A percentile compares a stretch with the other conserved stretches of the same genome.
phyloP scores from a whole-genome alignment of 2,113 vertebrate genomes.

The Centropus bengalensis region DNA sequence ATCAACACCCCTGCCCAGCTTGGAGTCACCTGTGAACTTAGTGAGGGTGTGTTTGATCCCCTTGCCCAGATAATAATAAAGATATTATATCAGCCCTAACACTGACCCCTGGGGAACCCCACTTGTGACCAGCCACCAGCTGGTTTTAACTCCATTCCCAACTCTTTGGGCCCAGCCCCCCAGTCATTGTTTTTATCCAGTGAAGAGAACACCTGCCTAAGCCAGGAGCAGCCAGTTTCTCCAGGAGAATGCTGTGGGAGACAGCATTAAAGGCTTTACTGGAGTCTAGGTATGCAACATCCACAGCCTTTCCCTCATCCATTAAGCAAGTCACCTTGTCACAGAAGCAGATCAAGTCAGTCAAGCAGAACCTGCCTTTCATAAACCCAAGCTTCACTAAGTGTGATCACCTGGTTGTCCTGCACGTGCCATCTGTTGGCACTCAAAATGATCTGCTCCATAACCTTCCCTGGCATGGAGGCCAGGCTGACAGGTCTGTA shows the following conservation, averaged over 20 bases:
- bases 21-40: neutral
- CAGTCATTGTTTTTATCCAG: neutral
- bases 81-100: neutral
- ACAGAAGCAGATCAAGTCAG: neutral
- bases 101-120: neutral
- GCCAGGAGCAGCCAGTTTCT: neutral
- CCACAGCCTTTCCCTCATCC: neutral
- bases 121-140: fast-evolving
- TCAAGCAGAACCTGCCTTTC: neutral
- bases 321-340: no score
- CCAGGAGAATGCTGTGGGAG: neutral
- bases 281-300: neutral
- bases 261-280: neutral
- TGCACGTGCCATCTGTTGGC: fast-evolving
- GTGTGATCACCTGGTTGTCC: neutral
- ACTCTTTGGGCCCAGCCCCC: fast-evolving
- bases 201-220: fast-evolving
- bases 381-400: neutral
- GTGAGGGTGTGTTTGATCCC: neutral
- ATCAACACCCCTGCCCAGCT: neutral
- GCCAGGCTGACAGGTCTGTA: neutral
- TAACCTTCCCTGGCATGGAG: fast-evolving
- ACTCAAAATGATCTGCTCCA: neutral
- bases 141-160: neutral
- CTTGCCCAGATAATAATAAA: neutral